Conservation (phyloP, 1,140 invertebrate genomes). For the Bombus fervidus region DNA sequence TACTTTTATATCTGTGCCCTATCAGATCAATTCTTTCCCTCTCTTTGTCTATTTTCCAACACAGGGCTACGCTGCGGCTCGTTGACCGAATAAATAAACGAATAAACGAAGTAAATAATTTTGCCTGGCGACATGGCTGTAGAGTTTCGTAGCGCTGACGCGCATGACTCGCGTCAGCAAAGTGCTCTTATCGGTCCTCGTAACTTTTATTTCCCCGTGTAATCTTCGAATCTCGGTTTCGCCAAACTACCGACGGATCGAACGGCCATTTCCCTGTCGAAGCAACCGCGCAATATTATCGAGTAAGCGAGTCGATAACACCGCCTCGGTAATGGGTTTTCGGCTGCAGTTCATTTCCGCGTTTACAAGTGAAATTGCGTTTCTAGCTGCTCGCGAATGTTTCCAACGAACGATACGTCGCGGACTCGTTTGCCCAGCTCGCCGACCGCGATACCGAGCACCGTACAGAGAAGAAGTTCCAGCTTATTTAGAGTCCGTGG, state of each 20-base stretch:
- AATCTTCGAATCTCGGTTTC: not conserved
- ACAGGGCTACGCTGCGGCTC: too few species aligned
- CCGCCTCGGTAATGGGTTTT: not conserved
- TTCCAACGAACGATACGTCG: not conserved
- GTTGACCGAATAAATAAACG: too few species aligned
- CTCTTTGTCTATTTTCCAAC: too few species aligned
- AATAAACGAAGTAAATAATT: too few species aligned
- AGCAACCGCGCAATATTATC: conserved; percentile 16
- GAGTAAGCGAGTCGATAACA: not conserved
- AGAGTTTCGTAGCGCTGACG: too few species aligned
- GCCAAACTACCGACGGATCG: not conserved
- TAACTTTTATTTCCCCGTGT: conserved; percentile 52
- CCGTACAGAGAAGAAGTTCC: not conserved
- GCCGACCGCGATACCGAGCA: too few species aligned
- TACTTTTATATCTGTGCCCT: too few species aligned
- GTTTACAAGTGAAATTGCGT: not conserved
- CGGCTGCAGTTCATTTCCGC: not conserved
- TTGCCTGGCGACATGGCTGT: too few species aligned
- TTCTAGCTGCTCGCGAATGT: not conserved
- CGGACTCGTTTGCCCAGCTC: not conserved
- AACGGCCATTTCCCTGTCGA: not conserved
- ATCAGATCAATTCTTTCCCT: too few species aligned
- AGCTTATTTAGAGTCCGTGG: not conserved
- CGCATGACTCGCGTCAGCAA: not conserved
- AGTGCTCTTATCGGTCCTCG: not conserved